Evolutionary conservation across 2,797 vertebrate species (phyloP).

Genomic region (Tragelaphus oryx): DNA sequence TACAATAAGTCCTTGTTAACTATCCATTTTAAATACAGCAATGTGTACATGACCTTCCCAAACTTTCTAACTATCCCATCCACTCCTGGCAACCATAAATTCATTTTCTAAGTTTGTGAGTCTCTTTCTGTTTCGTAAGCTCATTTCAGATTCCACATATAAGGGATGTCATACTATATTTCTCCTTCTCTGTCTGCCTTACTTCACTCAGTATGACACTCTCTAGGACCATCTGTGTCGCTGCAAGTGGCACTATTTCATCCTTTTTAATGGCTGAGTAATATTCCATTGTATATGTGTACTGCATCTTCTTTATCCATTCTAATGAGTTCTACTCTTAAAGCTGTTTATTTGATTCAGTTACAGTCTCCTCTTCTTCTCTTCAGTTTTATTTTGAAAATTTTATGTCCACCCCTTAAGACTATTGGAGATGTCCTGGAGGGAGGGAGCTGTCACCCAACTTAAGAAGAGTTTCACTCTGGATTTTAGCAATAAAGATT

Average conservation of each 20-base stretch:
- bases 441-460: background rate
- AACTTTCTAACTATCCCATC: background rate
- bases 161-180: background rate
- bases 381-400: background rate
- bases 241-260: background rate
- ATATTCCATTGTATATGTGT: background rate
- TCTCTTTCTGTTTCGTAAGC: background rate
- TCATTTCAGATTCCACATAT: background rate
- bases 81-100: background rate
- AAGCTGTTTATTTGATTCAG: background rate
- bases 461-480: background rate
- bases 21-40: background rate
- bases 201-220: background rate
- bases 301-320: background rate
- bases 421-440: background rate
- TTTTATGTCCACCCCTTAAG: background rate
- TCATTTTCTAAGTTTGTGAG: background rate
- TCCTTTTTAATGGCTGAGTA: background rate
- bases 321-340: background rate
- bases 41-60: background rate
- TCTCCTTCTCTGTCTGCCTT: background rate
- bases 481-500: background rate
- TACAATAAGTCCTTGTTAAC: background rate
- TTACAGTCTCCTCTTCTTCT: background rate
- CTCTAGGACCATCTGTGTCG: background rate